A percentile compares a stretch with the other conserved stretches of the same genome.
phyloP scores from a whole-genome alignment of 2,797 vertebrate genomes.

The Hylomyscus alleni region DNA sequence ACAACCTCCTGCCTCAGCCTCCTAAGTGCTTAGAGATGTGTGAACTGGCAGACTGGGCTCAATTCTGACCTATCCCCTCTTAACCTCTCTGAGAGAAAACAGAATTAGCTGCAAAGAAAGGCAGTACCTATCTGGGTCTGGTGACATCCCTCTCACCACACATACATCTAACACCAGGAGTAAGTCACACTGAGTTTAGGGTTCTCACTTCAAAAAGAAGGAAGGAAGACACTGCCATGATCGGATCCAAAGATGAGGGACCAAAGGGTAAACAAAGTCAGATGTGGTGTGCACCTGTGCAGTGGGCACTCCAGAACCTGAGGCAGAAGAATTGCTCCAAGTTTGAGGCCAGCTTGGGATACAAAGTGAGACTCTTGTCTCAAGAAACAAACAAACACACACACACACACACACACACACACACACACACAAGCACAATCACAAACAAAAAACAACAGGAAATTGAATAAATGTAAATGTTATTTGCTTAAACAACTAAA shows the following conservation, averaged over 20 bases:
- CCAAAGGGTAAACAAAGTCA: conserved; percentile 16
- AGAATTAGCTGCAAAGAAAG: conserved; percentile 63
- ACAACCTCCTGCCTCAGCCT: background rate
- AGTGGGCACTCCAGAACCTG: background rate
- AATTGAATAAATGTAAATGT: background rate
- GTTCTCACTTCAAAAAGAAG: conserved; percentile 40
- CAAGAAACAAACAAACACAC: background rate
- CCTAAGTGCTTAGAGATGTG: background rate
- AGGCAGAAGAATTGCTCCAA: background rate
- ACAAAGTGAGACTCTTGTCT: background rate
- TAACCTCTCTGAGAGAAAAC: background rate
- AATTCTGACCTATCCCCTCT: background rate
- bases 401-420: no score
- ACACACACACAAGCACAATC: no score
- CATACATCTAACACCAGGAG: background rate
- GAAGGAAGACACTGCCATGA: background rate
- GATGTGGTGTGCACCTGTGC: background rate
- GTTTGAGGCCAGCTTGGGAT: background rate
- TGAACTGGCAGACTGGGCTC: background rate
- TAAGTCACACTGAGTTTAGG: conserved; percentile 38
- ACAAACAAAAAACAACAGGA: no score
- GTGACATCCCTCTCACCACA: conserved; percentile 28
- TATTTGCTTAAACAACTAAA: background rate
- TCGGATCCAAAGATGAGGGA: background rate
- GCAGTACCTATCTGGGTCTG: conserved; percentile 9